Evolutionary conservation across 1,140 invertebrate species (phyloP), one percentile per base, ranked within the genome.

Genomic region (Bombus terrestris): DNA sequence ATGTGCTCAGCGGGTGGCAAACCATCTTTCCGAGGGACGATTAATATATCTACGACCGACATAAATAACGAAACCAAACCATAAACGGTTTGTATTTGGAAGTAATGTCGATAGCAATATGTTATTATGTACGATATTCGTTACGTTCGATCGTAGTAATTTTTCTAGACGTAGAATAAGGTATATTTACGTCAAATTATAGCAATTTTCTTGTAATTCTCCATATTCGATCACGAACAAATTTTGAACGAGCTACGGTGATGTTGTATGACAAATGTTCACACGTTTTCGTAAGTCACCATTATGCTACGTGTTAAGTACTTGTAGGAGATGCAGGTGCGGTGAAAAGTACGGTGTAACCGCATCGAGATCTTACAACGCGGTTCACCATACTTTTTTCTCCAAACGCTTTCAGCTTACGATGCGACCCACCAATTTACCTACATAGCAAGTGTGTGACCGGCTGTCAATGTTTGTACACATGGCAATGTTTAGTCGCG

Each of bases 1-100:
- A 94, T 94, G 93, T 91, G 93, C 92, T 79, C 91, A 87, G 83
- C 90, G 86, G 93, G 93, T 92, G 92, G 92, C 91, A 90, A 89
- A 93, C 92, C 89, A 90, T 88, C 91, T 89, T 89, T 88, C 89
- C 80, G 57, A 84, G 83, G 86, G 83, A 92, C 88, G 89, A 93
- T 93, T 94, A 94, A 94, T 94, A n/a, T 32, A 91, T 81, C 82
- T 85, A 86, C 41, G 32, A 62, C 28, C 59, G 32, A 78, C 25
- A 57, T 62, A 62, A 79, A 84, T 84, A 84, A 41, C 66, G 62
- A 53, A 62, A 18, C 66, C 25, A 59, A 71, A 41, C 62, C n/a
- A 68, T 84, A 25, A 4, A 71, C 39, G 22, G 43, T 69, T 59
- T 66, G 43, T 12, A 43, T 39, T 18, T 47, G 35, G 15, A 47